Conservation (phyloP, 2,888 invertebrate species). For the Sipha maydis region DNA sequence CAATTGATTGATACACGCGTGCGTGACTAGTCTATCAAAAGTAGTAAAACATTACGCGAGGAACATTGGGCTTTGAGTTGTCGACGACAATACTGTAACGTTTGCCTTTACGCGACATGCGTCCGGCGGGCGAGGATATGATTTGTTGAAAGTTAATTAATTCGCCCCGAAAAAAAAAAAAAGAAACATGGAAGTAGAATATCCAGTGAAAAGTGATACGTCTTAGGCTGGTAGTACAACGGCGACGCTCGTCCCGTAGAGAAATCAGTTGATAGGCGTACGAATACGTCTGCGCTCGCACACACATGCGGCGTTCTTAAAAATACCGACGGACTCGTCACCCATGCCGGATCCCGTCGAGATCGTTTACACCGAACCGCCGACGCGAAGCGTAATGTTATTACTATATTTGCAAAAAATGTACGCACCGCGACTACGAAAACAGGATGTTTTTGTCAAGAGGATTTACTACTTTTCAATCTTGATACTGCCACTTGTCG, state of each 20-base stretch:
- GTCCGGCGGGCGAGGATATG: not conserved
- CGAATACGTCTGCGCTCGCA: not conserved
- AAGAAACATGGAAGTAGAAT: slow-evolving; percentile 29
- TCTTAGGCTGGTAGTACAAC: not conserved
- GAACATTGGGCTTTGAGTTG: not conserved
- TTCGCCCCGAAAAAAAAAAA: slow-evolving; percentile 3
- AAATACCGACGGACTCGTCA: not conserved
- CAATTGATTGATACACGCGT: no score
- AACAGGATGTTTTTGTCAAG: not conserved
- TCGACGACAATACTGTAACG: not conserved
- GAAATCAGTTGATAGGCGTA: slow-evolving; percentile 16
- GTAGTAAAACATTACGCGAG: not conserved
- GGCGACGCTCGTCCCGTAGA: slow-evolving; percentile 13
- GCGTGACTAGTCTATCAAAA: no score
- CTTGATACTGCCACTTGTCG: not conserved
- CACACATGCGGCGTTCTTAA: not conserved
- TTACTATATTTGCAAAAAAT: not conserved
- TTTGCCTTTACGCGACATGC: not conserved
- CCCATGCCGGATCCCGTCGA: not conserved
- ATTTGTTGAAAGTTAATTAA: slow-evolving; percentile 30
- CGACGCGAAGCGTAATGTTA: not conserved
- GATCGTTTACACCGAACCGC: not conserved
- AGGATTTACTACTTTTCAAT: not conserved
- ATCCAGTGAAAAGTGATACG: slow-evolving; percentile 53
- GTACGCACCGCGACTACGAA: not conserved